These are phyloP conservation scores for Penaeus japonicus DNA, from an alignment of 1,140 invertebrate species.

Conservation along the genomic window DNA sequence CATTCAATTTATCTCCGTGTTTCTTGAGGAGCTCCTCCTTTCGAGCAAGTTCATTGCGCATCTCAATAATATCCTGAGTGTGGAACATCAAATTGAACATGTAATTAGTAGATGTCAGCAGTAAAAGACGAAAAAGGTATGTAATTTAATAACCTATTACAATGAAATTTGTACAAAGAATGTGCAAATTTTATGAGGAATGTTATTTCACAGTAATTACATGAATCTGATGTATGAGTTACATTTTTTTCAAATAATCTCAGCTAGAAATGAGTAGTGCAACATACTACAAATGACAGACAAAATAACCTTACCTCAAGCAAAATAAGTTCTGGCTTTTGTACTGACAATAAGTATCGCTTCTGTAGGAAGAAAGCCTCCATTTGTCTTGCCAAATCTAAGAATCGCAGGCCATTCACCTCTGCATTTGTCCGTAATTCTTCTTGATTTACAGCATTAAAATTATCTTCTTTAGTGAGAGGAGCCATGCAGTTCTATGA, in stretches of 20 bases:
- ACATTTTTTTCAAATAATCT: too few relatives aligned
- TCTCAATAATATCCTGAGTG: slow-evolving; percentile 79
- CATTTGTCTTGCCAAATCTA: slow-evolving; percentile 90
- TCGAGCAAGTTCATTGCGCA: slow-evolving; percentile 80
- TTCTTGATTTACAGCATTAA: slow-evolving; percentile 73
- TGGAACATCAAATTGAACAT: background rate
- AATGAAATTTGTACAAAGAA: too few relatives aligned
- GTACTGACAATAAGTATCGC: slow-evolving; percentile 83
- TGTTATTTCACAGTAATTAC: too few relatives aligned
- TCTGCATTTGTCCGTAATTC: slow-evolving; percentile 86
- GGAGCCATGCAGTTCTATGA: slow-evolving; percentile 57
- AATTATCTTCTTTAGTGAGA: slow-evolving; percentile 58
- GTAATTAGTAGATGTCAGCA: background rate
- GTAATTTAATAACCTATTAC: background rate
- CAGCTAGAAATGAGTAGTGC: too few relatives aligned
- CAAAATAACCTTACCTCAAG: slow-evolving; percentile 74
- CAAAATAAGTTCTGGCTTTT: slow-evolving; percentile 90
- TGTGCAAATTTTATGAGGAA: too few relatives aligned
- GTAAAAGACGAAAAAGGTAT: background rate
- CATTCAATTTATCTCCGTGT: slow-evolving; percentile 87
- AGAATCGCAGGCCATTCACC: slow-evolving; percentile 81
- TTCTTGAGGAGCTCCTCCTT: slow-evolving; percentile 88
- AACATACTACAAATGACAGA: background rate
- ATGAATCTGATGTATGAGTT: too few relatives aligned
- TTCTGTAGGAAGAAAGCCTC: slow-evolving; percentile 95